Evolutionary conservation across 2,113 vertebrate genomes (phyloP), one percentile per base, ranked within the genome.

Genomic region (Gavia stellata): DNA sequence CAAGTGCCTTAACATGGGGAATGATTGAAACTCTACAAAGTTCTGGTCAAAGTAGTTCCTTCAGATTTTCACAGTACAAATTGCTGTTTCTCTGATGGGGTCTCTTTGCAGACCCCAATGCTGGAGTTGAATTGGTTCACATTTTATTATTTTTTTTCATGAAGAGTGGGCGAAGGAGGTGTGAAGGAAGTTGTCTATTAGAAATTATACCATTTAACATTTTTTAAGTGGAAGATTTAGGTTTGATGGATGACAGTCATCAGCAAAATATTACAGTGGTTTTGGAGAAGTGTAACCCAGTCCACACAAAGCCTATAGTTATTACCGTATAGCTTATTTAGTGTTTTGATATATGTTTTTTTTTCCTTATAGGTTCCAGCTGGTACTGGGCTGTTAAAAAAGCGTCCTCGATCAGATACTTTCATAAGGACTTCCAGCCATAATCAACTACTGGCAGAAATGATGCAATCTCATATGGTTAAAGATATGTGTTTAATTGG

Each of bases 401-500:
- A 97, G 5, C 96, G 91, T 83, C 95, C 96, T 96, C 93, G 25
- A 47, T 98, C 98, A 90, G 88, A 97, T 4, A 58, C 44, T 75
- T 99, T 99, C 92, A 96, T 99, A 96, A 98, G 98, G 59, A 99
- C 99, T n/a, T 95, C 97, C 42, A 99, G 98, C 85, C 99, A 99
- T 86, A 95, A 98, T 78, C 98, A 98, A 38, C 97, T 99, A 19
- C 95, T 99, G 91, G 98, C 99, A 40, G 99, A 99, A 94, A 99
- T 99, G 99, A 98, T 99, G 98, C 99, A 99, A 87, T 99, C 99
- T 7, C 99, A 99, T 95, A 98, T 99, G 98, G 99, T 99, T 87
- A 99, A 99, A 97, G 99, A 99, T 96, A 98, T 99, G 56, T 99
- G 99, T 96, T 98, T 99, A 81, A 99, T 99, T 67, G 99, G 99